Evolutionary conservation across 2,888 invertebrate species (phyloP).

Genomic region (Allophyes oxyacanthae): DNA sequence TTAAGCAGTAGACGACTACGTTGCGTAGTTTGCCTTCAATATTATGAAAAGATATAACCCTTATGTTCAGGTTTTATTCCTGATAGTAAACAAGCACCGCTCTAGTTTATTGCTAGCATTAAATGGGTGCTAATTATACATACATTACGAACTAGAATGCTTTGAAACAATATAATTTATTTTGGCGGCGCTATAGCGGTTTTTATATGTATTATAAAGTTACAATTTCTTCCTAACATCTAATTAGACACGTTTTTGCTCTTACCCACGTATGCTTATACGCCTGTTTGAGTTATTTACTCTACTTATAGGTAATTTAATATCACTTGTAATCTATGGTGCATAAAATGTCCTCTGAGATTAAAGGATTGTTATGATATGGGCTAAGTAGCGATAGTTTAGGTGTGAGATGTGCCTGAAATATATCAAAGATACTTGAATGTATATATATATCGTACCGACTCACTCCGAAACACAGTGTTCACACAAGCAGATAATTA

Average conservation of each 20-base stretch:
- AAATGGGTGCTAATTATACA: conserved; percentile 80
- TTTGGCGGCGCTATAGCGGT: conserved; percentile 53
- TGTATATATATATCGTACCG: conserved; percentile 2
- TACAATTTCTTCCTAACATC: conserved; percentile 46
- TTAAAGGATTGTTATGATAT: conserved; percentile 68
- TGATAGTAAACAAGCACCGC: conserved; percentile 63
- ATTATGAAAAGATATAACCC: conserved; percentile 45
- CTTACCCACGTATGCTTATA: conserved; percentile 64
- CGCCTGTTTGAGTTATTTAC: conserved; percentile 42
- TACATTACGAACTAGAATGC: conserved; percentile 57
- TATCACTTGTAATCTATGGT: conserved; percentile 75
- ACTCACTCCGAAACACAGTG: conserved; percentile 1
- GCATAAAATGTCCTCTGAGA: conserved; percentile 75
- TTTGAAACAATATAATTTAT: conserved; percentile 47
- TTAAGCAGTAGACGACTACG: conserved; percentile 72
- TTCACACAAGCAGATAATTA: neutral
- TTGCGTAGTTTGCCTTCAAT: conserved; percentile 56
- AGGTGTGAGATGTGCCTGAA: conserved; percentile 34
- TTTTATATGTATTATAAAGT: conserved; percentile 46
- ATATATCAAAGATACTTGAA: conserved; percentile 5
- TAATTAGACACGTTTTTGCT: conserved; percentile 63
- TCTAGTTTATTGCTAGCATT: conserved; percentile 79
- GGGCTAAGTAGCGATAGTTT: conserved; percentile 47
- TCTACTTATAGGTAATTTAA: conserved; percentile 46
- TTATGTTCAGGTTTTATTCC: conserved; percentile 55